A percentile compares a stretch with the other conserved stretches of the same genome.
These are phyloP conservation scores for Mesorhabditis belari DNA, from an alignment of 2,888 invertebrate species.

Conservation along the genomic window DNA sequence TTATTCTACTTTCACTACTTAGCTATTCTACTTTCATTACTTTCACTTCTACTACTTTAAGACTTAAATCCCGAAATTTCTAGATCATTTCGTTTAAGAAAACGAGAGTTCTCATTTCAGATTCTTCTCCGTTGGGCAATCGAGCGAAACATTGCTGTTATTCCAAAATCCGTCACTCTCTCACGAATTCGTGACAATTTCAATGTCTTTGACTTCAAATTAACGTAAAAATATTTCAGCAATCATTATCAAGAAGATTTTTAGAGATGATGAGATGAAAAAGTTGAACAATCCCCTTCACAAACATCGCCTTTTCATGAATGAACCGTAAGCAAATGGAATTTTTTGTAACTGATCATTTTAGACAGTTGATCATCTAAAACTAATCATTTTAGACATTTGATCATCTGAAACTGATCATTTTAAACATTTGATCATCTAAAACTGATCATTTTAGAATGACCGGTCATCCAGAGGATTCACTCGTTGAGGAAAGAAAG, in stretches of 20 bases:
- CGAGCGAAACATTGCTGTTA: slow-evolving; percentile 20
- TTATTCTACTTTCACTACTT: too few relatives aligned
- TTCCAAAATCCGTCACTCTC: slow-evolving; percentile 18
- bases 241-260: too few relatives aligned
- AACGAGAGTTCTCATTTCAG: not conserved
- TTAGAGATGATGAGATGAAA: not conserved
- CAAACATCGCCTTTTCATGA: slow-evolving; percentile 4
- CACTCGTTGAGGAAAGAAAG: slow-evolving; percentile 17
- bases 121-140: slow-evolving; percentile 18
- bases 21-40: not conserved
- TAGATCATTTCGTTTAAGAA: not conserved
- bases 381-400: not conserved
- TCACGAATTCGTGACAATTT: slow-evolving; percentile 18
- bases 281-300: not conserved
- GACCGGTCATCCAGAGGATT: slow-evolving; percentile 28
- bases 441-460: slow-evolving; percentile 19
- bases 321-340: slow-evolving; percentile 16
- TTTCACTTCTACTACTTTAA: too few relatives aligned
- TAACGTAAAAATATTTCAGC: too few relatives aligned
- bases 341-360: too few relatives aligned
- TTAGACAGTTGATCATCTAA: too few relatives aligned
- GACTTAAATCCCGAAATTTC: not conserved
- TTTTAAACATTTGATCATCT: not conserved
- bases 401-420: too few relatives aligned
- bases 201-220: slow-evolving; percentile 3